These are phyloP conservation scores for Sebastes vulpes DNA, from an alignment of 2,797 vertebrate species.

Conservation along the genomic window DNA sequence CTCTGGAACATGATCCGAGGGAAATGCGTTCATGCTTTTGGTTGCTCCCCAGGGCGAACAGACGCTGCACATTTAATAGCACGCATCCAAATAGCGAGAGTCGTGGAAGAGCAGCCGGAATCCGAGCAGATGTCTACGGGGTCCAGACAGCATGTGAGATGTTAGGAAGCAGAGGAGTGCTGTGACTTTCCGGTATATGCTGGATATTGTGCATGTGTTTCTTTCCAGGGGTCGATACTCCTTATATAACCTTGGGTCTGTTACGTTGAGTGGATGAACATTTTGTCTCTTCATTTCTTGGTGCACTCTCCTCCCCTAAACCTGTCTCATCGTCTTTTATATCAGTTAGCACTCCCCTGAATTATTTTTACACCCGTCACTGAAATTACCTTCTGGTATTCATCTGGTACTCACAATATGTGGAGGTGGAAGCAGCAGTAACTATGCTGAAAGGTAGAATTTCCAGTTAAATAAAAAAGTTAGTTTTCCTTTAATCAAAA, in stretches of 20 bases:
- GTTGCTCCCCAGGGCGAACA: slow-evolving; percentile 19
- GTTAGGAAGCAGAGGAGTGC: not conserved
- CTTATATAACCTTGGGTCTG: not conserved
- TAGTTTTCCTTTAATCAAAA: not conserved
- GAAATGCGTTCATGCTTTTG: slow-evolving; percentile 35
- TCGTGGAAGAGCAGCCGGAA: not conserved
- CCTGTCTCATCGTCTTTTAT: not conserved
- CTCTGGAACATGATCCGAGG: slow-evolving; percentile 45
- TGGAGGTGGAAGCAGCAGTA: not conserved
- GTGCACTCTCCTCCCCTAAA: not conserved
- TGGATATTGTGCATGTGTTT: not conserved
- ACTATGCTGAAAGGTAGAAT: not conserved
- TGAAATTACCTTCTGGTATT: not conserved
- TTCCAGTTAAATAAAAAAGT: not conserved
- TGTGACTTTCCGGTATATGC: not conserved
- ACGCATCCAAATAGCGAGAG: not conserved
- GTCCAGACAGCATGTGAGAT: not conserved
- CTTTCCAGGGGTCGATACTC: not conserved
- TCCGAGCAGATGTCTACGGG: not conserved
- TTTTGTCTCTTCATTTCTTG: not conserved
- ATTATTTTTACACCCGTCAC: not conserved
- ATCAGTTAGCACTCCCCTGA: not conserved
- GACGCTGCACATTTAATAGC: slow-evolving; percentile 35
- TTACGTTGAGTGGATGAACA: not conserved
- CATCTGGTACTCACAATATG: not conserved